Base-by-base conservation (phyloP, 1,140 invertebrate species). In the Cyclargus thomasi region DNA sequence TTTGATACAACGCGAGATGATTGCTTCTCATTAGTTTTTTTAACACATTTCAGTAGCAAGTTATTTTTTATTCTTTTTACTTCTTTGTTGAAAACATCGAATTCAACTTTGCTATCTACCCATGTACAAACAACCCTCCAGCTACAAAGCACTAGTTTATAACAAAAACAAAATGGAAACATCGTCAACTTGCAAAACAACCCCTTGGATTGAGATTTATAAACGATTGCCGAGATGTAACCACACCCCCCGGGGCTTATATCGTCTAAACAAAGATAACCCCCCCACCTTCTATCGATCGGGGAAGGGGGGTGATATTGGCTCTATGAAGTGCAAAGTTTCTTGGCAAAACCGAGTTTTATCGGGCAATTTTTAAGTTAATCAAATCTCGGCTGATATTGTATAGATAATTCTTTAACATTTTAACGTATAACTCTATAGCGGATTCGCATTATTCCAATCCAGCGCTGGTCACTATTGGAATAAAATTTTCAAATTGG, bases 201-300 rank as follows among this genome's bases (percentile, higher is more conserved):
- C 57, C 64, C 39, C 23, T 53, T 53, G 57, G 17, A 65, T 17
- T 23, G 53, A 57, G 65, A 23, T 55, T 62, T 18, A 72, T 68
- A 71, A 68, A 65, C 68, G 57, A 68, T 62, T 62, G 64, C 29
- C 39, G 55, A 65, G 64, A 65, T 53, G 53, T 66, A 39, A 76
- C 76, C 74, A 73, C 76, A 73, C 74, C 76, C 76, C 71, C 67
- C 73, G 73, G 72, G 74, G 74, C 76, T 78, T 74, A 74, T 78
- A 71, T 76, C 74, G 16, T 59, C 55, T 71, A 78, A 78, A 78
- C 74, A 77, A 78, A 78, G 76, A 71, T 71, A 70, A 64, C 69
- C 65, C 55, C 53, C 67, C 55, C 29, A 16, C 39, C 70, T 65
- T 23, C 65, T 65, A 53, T 63, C 59, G 73, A 67, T 62, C 62